Base-by-base conservation (phyloP, 1,140 invertebrate species). In the Goniozus legneri region DNA sequence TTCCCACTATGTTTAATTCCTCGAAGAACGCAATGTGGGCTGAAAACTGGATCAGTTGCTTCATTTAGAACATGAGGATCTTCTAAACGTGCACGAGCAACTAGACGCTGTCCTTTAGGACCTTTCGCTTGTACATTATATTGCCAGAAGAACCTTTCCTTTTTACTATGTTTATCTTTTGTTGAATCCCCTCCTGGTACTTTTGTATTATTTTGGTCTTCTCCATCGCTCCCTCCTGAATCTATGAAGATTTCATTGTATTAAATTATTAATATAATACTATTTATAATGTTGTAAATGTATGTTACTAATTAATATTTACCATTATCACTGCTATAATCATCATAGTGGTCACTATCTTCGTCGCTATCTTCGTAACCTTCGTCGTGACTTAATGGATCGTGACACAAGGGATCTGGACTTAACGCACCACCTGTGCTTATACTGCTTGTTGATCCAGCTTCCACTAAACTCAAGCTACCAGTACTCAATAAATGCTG, bases 71-170 rank as follows among this genome's bases (percentile, higher is more conserved):
- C 83, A 77, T 97, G 93, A n/a, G 95, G 94, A 80, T 97, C 91
- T 64, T 91, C 86, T 15, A 87, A 82, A 61, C 91, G 86, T 3
- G 87, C 85, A 65, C 88, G 85, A 49, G 92, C 80, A 16, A 90
- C 84, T 24, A 94, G 75, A 56, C 91, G 78, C 62, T 92, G 90
- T 34, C 94, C 91, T 77, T 97, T 98, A 3, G 95, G 95, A 2
- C 95, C 95, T 79, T 98, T 98, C 1, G 94, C 92, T 77, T 98
- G 95, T 3, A 97, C 91, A 77, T 98, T 98, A 67, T 98, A 98
- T 69, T 98, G 95, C 95, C 96, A 98, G 73, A 98, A 98, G 71
- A 85, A 97, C 45, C 88, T 80, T 63, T 94, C 91, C 58, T 87
- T 90, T 66, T 91, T 92, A 33, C 71, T 74, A 32, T 60, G 60